Conservation (phyloP, 2,797 vertebrate species). For the Argya squamiceps region DNA sequence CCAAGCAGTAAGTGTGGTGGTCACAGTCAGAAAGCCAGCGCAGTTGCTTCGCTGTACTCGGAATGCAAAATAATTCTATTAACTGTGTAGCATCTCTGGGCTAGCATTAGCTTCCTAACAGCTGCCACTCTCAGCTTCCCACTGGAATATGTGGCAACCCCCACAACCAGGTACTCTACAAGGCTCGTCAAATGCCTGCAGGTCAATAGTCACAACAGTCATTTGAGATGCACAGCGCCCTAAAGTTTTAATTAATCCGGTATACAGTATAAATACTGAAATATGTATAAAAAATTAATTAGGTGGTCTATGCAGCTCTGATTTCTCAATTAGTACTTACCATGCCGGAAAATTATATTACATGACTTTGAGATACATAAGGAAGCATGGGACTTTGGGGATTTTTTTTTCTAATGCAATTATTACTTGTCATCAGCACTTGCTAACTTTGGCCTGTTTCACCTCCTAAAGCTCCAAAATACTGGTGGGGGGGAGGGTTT, state of each 20-base stretch:
- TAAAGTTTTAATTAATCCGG: slow-evolving; percentile 71
- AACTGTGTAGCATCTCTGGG: background rate
- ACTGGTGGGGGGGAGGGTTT: background rate
- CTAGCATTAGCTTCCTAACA: slow-evolving; percentile 52
- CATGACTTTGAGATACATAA: slow-evolving; percentile 67
- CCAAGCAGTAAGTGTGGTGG: background rate
- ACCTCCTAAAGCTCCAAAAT: background rate
- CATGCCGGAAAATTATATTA: slow-evolving; percentile 68
- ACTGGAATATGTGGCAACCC: slow-evolving; percentile 39
- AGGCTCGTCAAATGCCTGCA: slow-evolving; percentile 48
- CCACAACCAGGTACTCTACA: slow-evolving; percentile 29
- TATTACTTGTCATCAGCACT: slow-evolving; percentile 64
- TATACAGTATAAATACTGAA: slow-evolving; percentile 69
- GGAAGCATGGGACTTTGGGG: slow-evolving; percentile 55
- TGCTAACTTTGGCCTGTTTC: slow-evolving; percentile 45
- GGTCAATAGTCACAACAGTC: slow-evolving; percentile 69
- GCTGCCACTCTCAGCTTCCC: slow-evolving; percentile 54
- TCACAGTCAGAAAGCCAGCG: background rate
- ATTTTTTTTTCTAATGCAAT: slow-evolving; percentile 49
- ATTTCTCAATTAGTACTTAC: slow-evolving; percentile 74
- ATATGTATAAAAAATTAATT: slow-evolving; percentile 74
- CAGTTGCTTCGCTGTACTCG: background rate
- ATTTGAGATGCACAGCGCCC: slow-evolving; percentile 63
- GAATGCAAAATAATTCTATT: slow-evolving; percentile 47
- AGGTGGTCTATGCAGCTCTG: slow-evolving; percentile 70